Evolutionary conservation across 2,113 vertebrate species (phyloP), one percentile per base, ranked within the genome.

Genomic region (Corynorhinus townsendii): DNA sequence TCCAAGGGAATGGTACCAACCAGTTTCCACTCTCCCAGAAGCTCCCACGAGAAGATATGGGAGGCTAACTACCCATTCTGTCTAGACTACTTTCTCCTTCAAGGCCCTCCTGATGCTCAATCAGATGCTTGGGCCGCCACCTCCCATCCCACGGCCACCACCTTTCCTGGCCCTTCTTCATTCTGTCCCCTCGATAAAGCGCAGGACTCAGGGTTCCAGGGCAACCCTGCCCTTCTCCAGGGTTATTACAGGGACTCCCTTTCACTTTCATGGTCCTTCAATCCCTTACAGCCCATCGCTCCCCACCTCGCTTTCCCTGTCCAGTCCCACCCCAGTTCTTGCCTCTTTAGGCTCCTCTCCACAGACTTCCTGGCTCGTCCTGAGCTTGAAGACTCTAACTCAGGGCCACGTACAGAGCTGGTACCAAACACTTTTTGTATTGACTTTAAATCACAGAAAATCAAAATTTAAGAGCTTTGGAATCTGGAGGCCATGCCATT

Each of bases 401-500:
- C 28, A 38, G 49, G 62, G 20, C 77, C 2, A 0, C 47, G 30
- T 14, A 17, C 2, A 1, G 38, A 59, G n/a, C 9, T 47, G 73
- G 30, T 43, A 49, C 15, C 54, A 14, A 47, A 26, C 2, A 26
- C 7, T n/a, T 56, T 79, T 33, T 49, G 71, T 64, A 52, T 11
- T 80, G 43, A 69, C 49, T 85, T 93, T 64, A 33, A 83, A 40
- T 72, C 56, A 85, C 92, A 76, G 33, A 84, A 84, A 17, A 52
- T 24, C 28, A 56, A 68, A 76, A 91, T 43, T 54, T 45, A 38
- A 56, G 59, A 64, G 59, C 1, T 35, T 19, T 1, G 19, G 24
- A 33, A 8, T 38, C 66, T 75, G 45, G 30, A 47, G 28, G 43
- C 75, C 66, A 72, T 1, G 15, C 17, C 30, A 11, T 62, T 86